Conservation (phyloP, 1,140 invertebrate species). For the Cephus cinctus region DNA sequence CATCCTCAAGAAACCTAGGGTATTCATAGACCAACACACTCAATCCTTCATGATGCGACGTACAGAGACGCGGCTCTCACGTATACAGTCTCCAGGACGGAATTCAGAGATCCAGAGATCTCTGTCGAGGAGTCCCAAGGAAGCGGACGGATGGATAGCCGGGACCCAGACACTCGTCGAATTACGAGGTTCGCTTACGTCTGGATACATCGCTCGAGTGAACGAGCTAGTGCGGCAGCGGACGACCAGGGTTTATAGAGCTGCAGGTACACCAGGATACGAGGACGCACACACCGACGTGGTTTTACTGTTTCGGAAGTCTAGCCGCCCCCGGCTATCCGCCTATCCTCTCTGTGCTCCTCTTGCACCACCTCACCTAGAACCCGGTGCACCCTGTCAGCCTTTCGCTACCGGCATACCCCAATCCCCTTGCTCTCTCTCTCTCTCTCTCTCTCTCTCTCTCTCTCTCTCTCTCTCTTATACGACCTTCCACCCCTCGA, state of each 20-base stretch:
- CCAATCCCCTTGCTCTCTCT: neutral
- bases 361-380: slow-evolving; percentile 3
- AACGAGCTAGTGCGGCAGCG: slow-evolving; percentile 33
- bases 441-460: slow-evolving; percentile 4
- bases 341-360: slow-evolving; percentile 5
- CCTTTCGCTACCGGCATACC: slow-evolving; percentile 8
- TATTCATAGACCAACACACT: too few species aligned
- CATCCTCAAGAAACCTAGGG: too few species aligned
- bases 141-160: neutral
- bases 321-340: slow-evolving; percentile 42
- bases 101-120: too few species aligned
- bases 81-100: too few species aligned
- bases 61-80: too few species aligned
- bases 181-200: too few species aligned
- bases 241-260: slow-evolving; percentile 41
- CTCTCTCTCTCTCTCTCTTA: slow-evolving; percentile 31
- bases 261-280: slow-evolving; percentile 27
- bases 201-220: slow-evolving; percentile 37
- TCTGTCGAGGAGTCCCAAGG: too few species aligned
- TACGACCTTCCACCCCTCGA: slow-evolving; percentile 43
- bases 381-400: slow-evolving; percentile 2
- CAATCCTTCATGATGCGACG: too few species aligned
- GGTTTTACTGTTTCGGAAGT: slow-evolving; percentile 51
- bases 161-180: neutral
- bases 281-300: slow-evolving; percentile 34